Conservation (phyloP, 2,888 invertebrate genomes). For the Parascotia fuliginaria region DNA sequence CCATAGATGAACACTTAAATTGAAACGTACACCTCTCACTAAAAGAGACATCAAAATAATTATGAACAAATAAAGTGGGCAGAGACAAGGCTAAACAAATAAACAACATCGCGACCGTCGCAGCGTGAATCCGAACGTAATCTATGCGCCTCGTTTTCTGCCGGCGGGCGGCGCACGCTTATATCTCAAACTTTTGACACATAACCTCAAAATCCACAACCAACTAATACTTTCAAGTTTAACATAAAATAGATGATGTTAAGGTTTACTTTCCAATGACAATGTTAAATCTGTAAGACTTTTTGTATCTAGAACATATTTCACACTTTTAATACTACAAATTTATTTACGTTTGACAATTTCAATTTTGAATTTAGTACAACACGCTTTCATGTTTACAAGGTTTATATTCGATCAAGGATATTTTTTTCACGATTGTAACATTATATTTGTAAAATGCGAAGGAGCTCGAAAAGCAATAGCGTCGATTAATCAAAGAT, state of each 20-base stretch:
- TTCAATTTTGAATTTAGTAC: slow-evolving; percentile 11
- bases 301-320: slow-evolving; percentile 45
- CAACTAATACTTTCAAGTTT: slow-evolving; percentile 23
- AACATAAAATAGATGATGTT: slow-evolving; percentile 21
- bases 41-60: slow-evolving; percentile 53
- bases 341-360: slow-evolving; percentile 36
- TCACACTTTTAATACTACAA: slow-evolving; percentile 54
- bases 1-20: slow-evolving; percentile 23
- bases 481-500: slow-evolving; percentile 66
- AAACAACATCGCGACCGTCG: slow-evolving; percentile 67
- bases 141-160: slow-evolving; percentile 67
- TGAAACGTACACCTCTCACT: slow-evolving; percentile 28
- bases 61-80: slow-evolving; percentile 49
- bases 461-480: slow-evolving; percentile 58
- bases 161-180: slow-evolving; percentile 62
- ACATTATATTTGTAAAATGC: slow-evolving; percentile 39
- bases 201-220: slow-evolving; percentile 54
- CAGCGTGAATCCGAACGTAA: slow-evolving; percentile 75
- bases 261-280: slow-evolving; percentile 33
- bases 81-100: slow-evolving; percentile 63
- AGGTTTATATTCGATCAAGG: slow-evolving; percentile 27
- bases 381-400: slow-evolving; percentile 26
- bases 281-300: slow-evolving; percentile 16
- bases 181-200: slow-evolving; percentile 68
- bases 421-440: slow-evolving; percentile 8